Base-by-base conservation (phyloP, 1,140 invertebrate species). In the Galleria mellonella region DNA sequence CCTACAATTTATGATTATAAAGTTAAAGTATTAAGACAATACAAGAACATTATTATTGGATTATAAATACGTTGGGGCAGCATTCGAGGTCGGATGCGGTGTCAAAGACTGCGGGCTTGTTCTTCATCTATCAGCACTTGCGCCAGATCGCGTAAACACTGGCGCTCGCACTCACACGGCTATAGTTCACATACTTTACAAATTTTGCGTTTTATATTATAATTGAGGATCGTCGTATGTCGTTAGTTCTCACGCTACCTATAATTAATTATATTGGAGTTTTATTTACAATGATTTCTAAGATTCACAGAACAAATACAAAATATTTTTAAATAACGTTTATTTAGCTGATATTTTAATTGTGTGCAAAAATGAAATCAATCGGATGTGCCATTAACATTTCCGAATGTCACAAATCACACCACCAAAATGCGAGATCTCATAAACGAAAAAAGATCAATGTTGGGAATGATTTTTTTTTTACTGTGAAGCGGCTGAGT, bases 401-500 rank as follows among this genome's bases (percentile, higher is more conserved):
- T 82, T 85, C 77, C 78, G 73, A 83, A 82, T 73, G 76, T 75
- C 78, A 83, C 82, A 85, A 85, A 85, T 85, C 82, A 85, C 82
- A 85, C 82, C 74, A 74, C 50, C 81, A 75, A 85, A 83, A 85
- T 82, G 65, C 75, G 71, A 82, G 75, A 82, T 82, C 75, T 81
- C 17, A 81, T 83, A 82, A 74, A 73, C 72, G 60, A 83, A 85
- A 83, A 76, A 83, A 78, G 68, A 82, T 82, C 70, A 75, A 83
- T 72, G 76, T 63, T 82, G 72, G 69, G 76, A 82, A 85, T 73
- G 66, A 66, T 75, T 82, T 83, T 81, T 23, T n/a, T 70, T 79
- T 81, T 77, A 67, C 61, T 62, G 63, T 65, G 61, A 51, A 77
- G 74, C 70, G 72, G 71, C 59, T 50, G 66, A 71, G 78, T 78